Conservation (phyloP, 2,797 vertebrate genomes). For the Carcharodon carcharias region DNA sequence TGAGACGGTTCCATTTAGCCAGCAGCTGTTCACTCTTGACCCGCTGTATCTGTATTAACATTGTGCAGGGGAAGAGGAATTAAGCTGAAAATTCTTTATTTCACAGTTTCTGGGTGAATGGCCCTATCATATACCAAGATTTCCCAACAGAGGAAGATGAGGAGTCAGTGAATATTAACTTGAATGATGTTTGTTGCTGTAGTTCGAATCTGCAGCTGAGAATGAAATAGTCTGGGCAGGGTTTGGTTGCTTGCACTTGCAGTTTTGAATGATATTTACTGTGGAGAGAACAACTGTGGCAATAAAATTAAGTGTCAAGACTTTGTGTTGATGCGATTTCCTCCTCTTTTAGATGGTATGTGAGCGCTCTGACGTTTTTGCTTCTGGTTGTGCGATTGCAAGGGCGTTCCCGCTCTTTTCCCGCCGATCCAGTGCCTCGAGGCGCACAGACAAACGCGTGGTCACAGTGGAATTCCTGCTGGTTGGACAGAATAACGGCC, state of each 20-base stretch:
- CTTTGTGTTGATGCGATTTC: neutral
- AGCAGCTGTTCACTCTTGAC: neutral
- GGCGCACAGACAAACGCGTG: slow-evolving; percentile 73
- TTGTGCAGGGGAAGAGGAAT: neutral
- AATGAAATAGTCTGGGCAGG: neutral
- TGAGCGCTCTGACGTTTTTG: slow-evolving; percentile 80
- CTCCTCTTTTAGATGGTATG: slow-evolving; percentile 78
- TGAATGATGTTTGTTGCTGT: neutral
- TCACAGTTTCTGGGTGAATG: no score
- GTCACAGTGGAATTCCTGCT: slow-evolving; percentile 80
- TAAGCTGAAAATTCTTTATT: neutral
- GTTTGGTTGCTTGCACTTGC: neutral
- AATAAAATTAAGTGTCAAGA: neutral
- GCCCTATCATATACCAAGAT: neutral
- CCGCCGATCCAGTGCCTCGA: slow-evolving; percentile 70
- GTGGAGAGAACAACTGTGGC: no score
- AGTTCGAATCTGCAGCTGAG: neutral
- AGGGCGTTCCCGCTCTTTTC: slow-evolving; percentile 87
- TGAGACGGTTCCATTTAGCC: neutral
- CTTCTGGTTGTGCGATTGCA: slow-evolving; percentile 84
- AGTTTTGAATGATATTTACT: neutral
- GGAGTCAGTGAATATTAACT: neutral
- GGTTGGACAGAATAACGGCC: slow-evolving; percentile 71
- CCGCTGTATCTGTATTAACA: neutral
- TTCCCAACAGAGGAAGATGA: neutral